Evolutionary conservation across 1,140 invertebrate genomes (phyloP), one percentile per base, ranked within the genome.

Genomic region (Drosophila willistoni): DNA sequence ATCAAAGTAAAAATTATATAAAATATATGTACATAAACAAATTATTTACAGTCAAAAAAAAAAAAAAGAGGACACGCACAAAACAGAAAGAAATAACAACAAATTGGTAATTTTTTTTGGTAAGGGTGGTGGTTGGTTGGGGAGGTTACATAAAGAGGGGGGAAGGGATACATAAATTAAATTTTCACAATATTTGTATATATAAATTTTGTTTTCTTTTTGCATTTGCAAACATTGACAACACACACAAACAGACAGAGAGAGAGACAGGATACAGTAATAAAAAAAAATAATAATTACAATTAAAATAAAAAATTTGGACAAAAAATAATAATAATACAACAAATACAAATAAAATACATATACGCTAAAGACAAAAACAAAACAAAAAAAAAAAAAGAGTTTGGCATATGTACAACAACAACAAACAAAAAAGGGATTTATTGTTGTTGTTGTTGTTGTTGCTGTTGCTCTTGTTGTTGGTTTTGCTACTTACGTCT

Each of bases 401-500:
- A 29, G 1, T 29, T 29, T 29, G 29, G 29, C 29, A 29, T 29
- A 6, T 29, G 29, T 6, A 6, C 25, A 29, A 29, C 29, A 29
- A 76, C 64, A 89, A 80, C 80, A 87, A 87, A 79, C 68, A 25
- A 83, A 70, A 7, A 29, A 7, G 5, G 6, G 29, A 29, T 29
- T 29, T 29, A 7, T 29, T 29, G 29, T 29, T 29, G 29, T 7
- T 29, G 25, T 29, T 6, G 25, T 29, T 29, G 25, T 29, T 29
- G 25, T 6, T 29, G 79, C 83, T 77, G 59, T 68, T 64, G 68
- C 64, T 77, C 25, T 39, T 39, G 36, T 39, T 13, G 36, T 13
- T 39, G 73, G 3, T 12, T 39, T 39, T 4, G 36, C 36, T 91
- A 95, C 95, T 95, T 94, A 95, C 95, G 94, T 94, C 93, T 95